A percentile compares a stretch with the other conserved stretches of the same genome.
Conservation (phyloP, 1,140 invertebrate species). For the Andrena cerasifolii region DNA sequence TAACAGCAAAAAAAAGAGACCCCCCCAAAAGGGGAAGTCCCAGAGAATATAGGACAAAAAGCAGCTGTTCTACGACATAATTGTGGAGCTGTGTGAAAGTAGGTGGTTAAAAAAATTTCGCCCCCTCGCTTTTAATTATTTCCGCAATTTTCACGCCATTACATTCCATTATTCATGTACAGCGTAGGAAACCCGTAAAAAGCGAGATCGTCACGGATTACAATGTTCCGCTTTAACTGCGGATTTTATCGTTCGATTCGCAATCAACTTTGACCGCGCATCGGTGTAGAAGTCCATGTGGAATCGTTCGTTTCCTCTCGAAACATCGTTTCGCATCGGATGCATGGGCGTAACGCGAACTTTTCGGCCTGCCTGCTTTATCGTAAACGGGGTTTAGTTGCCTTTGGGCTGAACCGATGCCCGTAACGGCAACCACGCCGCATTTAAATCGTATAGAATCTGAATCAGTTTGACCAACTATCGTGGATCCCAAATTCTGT, state of each 20-base stretch:
- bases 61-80: constrained; percentile 29
- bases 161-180: constrained; percentile 18
- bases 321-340: constrained; percentile 12
- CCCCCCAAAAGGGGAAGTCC: not conserved
- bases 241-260: constrained; percentile 48
- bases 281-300: constrained; percentile 11
- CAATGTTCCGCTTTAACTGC: constrained; percentile 15
- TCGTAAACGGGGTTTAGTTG: constrained; percentile 27
- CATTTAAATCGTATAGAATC: constrained; percentile 18
- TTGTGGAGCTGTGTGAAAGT: constrained; percentile 37
- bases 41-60: not conserved
- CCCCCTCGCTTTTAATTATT: constrained; percentile 54
- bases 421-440: not conserved
- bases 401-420: not conserved
- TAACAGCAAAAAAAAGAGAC: not conserved
- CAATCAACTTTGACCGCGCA: constrained; percentile 31
- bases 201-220: constrained; percentile 8
- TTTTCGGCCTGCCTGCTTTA: constrained; percentile 7
- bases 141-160: constrained; percentile 30
- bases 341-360: constrained; percentile 22
- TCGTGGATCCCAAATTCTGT: not conserved
- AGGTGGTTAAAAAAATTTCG: not conserved
- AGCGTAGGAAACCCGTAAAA: not conserved
- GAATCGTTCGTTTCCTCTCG: constrained; percentile 11
- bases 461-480: not conserved